phyloP scores from a whole-genome alignment of 2,113 vertebrate species.

The Cinclus cinclus region DNA sequence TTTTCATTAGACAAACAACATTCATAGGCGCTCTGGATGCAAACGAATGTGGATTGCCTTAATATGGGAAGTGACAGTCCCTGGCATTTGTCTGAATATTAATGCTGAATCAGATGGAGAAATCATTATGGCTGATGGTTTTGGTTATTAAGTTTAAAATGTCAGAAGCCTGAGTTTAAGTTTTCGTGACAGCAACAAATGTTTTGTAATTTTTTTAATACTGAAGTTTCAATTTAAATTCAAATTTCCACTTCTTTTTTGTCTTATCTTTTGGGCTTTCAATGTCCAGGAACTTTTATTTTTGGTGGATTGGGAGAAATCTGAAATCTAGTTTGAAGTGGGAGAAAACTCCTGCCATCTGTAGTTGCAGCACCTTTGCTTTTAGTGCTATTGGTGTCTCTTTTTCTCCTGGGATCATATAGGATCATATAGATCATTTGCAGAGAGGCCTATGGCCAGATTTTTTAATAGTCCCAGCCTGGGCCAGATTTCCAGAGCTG shows the following conservation, averaged over 20 bases:
- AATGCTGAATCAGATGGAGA: slow-evolving; percentile 34
- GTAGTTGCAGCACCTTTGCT: neutral
- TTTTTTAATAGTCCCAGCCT: neutral
- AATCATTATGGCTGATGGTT: slow-evolving; percentile 44
- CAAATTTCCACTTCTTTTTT: neutral
- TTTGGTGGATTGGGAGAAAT: neutral
- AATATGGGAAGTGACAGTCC: slow-evolving; percentile 51
- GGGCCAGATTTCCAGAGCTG: neutral
- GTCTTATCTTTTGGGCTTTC: neutral
- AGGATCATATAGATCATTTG: neutral
- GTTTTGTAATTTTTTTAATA: slow-evolving; percentile 59
- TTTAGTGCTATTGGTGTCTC: neutral
- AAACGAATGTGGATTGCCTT: slow-evolving; percentile 56
- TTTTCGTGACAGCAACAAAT: slow-evolving; percentile 29
- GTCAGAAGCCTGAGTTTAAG: slow-evolving; percentile 34
- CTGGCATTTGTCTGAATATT: slow-evolving; percentile 34
- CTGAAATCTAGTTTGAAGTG: neutral
- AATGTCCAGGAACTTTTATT: neutral
- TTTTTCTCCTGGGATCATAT: neutral
- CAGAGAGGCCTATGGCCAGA: neutral
- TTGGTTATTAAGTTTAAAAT: slow-evolving; percentile 57
- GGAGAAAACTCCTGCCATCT: neutral
- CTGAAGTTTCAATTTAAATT: slow-evolving; percentile 48
- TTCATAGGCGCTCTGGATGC: slow-evolving; percentile 23
- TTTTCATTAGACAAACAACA: slow-evolving; percentile 40